A percentile compares a stretch with the other conserved stretches of the same genome.
phyloP scores from a whole-genome alignment of 2,113 vertebrate species.

The Albula goreensis region DNA sequence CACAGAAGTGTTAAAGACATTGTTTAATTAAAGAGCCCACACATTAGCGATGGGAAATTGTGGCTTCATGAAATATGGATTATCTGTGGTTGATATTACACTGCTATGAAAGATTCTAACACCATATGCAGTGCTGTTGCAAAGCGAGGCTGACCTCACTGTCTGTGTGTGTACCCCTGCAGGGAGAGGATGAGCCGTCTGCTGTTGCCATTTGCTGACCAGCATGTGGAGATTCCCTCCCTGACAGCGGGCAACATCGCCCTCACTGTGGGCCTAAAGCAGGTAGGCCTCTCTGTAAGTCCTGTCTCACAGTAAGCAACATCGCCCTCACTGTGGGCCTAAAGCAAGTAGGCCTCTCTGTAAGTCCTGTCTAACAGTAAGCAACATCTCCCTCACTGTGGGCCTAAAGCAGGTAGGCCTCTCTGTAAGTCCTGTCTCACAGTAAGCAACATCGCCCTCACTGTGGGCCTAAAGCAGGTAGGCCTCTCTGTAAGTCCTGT shows the following conservation, averaged over 20 bases:
- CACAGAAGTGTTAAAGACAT: no score
- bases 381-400: no score
- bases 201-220: constrained; percentile 93
- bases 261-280: constrained; percentile 89
- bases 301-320: no score
- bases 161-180: constrained; percentile 32
- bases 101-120: background rate
- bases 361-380: no score
- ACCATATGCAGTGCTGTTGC: background rate
- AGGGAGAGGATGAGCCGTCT: constrained; percentile 95
- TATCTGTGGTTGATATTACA: background rate
- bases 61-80: no score
- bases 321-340: no score
- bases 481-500: constrained; percentile 17
- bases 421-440: constrained; percentile 67
- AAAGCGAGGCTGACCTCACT: background rate
- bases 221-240: constrained; percentile 88
- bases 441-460: constrained; percentile 91
- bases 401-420: background rate
- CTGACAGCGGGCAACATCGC: constrained; percentile 91
- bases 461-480: constrained; percentile 93
- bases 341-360: background rate
- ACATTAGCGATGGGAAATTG: no score
- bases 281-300: constrained; percentile 65
- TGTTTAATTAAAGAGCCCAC: no score